phyloP scores from a whole-genome alignment of 2,888 invertebrate species.

The Lordiphosa andalusiaca region DNA sequence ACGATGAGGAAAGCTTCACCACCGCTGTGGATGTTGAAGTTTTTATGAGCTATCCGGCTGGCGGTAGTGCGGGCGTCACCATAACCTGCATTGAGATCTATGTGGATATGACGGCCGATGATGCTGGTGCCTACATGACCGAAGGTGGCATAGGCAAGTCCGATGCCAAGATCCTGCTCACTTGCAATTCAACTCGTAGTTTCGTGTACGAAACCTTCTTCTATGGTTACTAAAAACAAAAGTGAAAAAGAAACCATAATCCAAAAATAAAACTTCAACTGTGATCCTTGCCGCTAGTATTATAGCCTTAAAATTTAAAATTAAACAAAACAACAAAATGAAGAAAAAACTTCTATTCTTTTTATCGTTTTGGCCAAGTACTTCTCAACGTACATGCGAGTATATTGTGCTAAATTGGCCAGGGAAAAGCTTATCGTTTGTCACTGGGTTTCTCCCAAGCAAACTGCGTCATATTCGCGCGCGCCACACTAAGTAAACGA shows the following conservation, averaged over 20 bases:
- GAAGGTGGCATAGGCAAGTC: constrained; percentile 68
- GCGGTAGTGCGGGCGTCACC: constrained; percentile 35
- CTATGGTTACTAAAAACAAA: constrained; percentile 74
- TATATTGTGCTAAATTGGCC: no score
- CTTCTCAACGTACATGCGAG: no score
- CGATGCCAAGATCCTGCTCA: constrained; percentile 64
- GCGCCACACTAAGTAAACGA: no score
- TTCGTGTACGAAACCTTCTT: constrained; percentile 75
- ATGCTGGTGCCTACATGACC: constrained; percentile 62
- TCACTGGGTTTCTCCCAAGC: no score
- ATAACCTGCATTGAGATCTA: constrained; percentile 72
- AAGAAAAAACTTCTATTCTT: no score
- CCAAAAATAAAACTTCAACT: constrained; percentile 25
- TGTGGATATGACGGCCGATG: constrained; percentile 64
- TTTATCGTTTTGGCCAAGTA: no score
- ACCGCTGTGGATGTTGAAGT: constrained; percentile 69
- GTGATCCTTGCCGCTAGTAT: constrained; percentile 14
- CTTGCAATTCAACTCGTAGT: constrained; percentile 62
- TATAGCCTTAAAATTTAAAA: constrained; percentile 20
- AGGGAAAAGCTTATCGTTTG: no score
- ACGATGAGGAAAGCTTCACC: constrained; percentile 64
- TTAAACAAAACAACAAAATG: background rate
- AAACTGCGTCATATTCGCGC: no score
- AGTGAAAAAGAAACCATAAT: constrained; percentile 18
- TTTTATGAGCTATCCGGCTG: constrained; percentile 63